These are phyloP conservation scores for Verasper variegatus DNA, from an alignment of 2,113 vertebrate species.

Conservation along the genomic window DNA sequence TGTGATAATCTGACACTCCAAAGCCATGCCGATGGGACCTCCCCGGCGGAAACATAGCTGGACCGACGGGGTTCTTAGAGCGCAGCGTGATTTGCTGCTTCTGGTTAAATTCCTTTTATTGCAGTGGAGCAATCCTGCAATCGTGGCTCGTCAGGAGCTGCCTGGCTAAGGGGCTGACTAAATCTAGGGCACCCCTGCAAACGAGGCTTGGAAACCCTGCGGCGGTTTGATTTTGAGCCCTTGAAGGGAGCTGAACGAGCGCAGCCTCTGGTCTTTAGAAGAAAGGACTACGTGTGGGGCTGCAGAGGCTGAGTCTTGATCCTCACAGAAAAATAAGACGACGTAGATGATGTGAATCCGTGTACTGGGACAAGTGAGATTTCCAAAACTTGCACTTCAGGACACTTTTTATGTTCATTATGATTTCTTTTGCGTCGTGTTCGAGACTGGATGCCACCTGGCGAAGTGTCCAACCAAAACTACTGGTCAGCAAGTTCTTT, in stretches of 20 bases:
- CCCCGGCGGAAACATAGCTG: conserved; percentile 67
- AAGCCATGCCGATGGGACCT: conserved; percentile 24
- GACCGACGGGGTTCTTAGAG: neutral
- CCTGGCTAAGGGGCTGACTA: conserved; percentile 64
- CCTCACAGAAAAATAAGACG: conserved; percentile 28
- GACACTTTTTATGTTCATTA: conserved; percentile 61
- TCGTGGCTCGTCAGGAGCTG: conserved; percentile 65
- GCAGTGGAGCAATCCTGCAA: conserved; percentile 83
- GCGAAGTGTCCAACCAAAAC: conserved; percentile 69
- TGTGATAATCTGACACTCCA: conserved; percentile 52
- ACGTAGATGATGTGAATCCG: conserved; percentile 32
- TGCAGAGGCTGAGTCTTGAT: conserved; percentile 26
- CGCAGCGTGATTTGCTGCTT: conserved; percentile 38
- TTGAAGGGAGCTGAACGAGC: conserved; percentile 36
- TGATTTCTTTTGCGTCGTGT: conserved; percentile 36
- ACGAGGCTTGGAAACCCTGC: conserved; percentile 58
- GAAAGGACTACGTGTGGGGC: conserved; percentile 46
- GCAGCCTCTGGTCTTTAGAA: conserved; percentile 36
- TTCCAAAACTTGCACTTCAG: conserved; percentile 73
- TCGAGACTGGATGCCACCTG: conserved; percentile 32
- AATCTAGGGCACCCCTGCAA: conserved; percentile 57
- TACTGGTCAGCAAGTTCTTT: too few relatives aligned
- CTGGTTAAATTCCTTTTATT: conserved; percentile 62
- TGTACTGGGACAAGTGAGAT: conserved; percentile 48
- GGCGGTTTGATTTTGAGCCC: conserved; percentile 63